Conservation (phyloP, 23 tunicate genomes). For the Oikopleura dioica region DNA sequence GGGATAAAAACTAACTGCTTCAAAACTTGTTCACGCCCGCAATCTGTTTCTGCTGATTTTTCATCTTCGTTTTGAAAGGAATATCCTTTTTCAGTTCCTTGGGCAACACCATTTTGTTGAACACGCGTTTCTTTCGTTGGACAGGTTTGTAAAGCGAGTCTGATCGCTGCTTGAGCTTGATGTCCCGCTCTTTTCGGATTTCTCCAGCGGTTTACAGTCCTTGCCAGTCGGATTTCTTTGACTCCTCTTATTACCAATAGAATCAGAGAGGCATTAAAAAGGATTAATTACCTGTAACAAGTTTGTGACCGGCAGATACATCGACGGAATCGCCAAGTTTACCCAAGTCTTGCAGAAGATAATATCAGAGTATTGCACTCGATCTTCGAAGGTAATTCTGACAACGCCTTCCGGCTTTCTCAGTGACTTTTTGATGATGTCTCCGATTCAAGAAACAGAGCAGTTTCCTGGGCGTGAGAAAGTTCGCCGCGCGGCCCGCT, state of each 20-base stretch:
- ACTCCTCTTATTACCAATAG: no score
- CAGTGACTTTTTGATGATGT: conserved; percentile 64
- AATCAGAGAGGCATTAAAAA: no score
- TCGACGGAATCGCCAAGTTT: conserved; percentile 30
- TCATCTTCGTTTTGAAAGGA: conserved; percentile 49
- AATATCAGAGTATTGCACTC: conserved; percentile 46
- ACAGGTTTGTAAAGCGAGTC: conserved; percentile 62
- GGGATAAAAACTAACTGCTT: no score
- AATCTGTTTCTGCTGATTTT: conserved; percentile 19
- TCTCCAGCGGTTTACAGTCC: conserved; percentile 65
- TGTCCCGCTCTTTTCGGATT: conserved; percentile 31
- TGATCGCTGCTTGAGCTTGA: conserved; percentile 22
- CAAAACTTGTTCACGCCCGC: no score
- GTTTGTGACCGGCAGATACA: conserved; percentile 32
- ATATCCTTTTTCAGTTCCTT: conserved; percentile 31
- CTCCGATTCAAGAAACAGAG: conserved; percentile 83
- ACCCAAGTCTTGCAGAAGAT: conserved; percentile 71
- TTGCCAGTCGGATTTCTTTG: conserved; percentile 31
- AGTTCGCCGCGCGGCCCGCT: no score
- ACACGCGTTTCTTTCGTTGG: conserved; percentile 16
- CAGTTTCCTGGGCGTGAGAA: no score
- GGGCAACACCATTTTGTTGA: conserved; percentile 29
- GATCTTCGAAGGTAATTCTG: conserved; percentile 78
- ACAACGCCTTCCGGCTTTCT: conserved; percentile 42
- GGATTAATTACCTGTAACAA: no score